Base-by-base conservation (phyloP, 2,113 vertebrate species). In the Ptilorrhoa leucosticta region DNA sequence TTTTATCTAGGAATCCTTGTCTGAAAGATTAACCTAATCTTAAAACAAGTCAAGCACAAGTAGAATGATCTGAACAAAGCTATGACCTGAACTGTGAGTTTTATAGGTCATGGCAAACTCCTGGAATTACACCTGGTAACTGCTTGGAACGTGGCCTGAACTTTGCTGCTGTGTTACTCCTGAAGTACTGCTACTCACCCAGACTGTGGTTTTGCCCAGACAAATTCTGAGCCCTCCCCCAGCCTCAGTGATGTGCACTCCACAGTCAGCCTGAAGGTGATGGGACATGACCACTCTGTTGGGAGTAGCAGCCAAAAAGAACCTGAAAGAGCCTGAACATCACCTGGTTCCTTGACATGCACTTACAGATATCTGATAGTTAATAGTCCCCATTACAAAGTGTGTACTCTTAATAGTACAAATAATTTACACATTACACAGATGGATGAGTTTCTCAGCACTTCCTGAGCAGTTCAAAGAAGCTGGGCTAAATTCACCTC, bases 211-310 rank as follows among this genome's bases (percentile, higher is more conserved):
- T 68, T 56, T 3, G 2, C 22, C 33, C 26, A 6, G 47, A 30
- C 40, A 10, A 26, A 22, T 9, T 6, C 70, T 24, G 54, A 73
- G 83, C 6, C 0, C 44, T 37, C 16, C 33, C n/a, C 4, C 5
- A 60, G 51, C 42, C 2, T 5, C 61, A 48, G 33, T 2, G 20
- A 56, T 0, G 2, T 2, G 8, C 5, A 5, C 1, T 24, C n/a
- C 2, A 1, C 0, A 0, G 22, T 8, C 35, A 31, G 24, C 2
- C 47, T 26, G n/a, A 56, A 28, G 54, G 68, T 13, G 71, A 45
- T 9, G 58, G 72, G n/a, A 65, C 51, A 12, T 0, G 7, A 40
- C 3, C 15, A 4, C 56, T 28, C 20, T 24, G 21, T 7, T 28
- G 40, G 0, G 5, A 56, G 33, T 0, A 42, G 28, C 28, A 48